Evolutionary conservation across 2,113 vertebrate genomes (phyloP).

Genomic region (Engystomops pustulosus): DNA sequence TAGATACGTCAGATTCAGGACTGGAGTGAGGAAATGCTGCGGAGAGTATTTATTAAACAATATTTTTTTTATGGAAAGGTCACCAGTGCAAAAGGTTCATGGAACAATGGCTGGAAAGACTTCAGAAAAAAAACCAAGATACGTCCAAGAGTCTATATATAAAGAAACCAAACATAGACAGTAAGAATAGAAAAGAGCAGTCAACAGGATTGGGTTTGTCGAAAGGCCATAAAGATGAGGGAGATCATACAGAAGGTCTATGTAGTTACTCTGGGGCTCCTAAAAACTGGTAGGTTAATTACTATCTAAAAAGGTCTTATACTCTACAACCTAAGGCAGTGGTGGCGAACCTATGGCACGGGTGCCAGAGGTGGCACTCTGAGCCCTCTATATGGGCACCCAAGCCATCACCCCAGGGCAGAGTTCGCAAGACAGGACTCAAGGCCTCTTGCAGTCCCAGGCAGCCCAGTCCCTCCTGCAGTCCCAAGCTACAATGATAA

Average conservation of each 20-base stretch:
- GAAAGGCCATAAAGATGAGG: not conserved
- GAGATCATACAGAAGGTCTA: not conserved
- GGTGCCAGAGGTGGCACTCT: too few species aligned
- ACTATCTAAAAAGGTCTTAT: too few species aligned
- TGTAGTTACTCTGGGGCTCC: not conserved
- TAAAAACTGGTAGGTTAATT: too few species aligned
- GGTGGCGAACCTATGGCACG: too few species aligned
- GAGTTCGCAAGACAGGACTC: too few species aligned
- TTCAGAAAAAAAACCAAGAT: not conserved
- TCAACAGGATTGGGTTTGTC: not conserved
- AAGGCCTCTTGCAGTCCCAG: too few species aligned
- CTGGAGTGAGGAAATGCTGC: not conserved
- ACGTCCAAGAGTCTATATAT: not conserved
- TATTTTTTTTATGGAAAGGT: constrained; percentile 9
- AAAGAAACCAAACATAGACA: not conserved
- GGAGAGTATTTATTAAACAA: not conserved
- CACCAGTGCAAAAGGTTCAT: not conserved
- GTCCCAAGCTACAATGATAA: too few species aligned
- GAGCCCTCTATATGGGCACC: too few species aligned
- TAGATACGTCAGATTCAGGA: not conserved
- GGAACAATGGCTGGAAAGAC: constrained; percentile 22
- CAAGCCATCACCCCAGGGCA: too few species aligned
- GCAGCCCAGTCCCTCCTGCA: too few species aligned
- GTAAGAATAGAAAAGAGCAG: not conserved
- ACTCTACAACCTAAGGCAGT: too few species aligned